Evolutionary conservation across 1,140 invertebrate species (phyloP).

Genomic region (Contarinia nasturtii): DNA sequence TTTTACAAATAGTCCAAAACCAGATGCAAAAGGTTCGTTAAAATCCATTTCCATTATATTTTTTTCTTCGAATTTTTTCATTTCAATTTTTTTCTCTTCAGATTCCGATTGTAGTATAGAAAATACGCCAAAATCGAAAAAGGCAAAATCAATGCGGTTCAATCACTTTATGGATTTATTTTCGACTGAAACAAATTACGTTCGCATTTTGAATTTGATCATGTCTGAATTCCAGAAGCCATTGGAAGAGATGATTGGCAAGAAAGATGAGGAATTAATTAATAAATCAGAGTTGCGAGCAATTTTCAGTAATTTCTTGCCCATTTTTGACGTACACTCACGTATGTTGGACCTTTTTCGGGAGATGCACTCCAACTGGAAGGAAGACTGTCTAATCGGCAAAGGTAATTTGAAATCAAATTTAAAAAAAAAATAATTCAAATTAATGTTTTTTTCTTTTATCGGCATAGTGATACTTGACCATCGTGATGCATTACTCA

Average conservation of each 20-base stretch:
- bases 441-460: conserved; percentile 65
- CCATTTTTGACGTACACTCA: conserved; percentile 59
- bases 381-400: neutral
- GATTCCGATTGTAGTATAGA: conserved; percentile 11
- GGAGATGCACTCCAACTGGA: neutral
- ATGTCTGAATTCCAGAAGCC: conserved; percentile 84
- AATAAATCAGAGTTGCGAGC: conserved; percentile 85
- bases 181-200: conserved; percentile 94
- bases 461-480: conserved; percentile 47
- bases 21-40: neutral
- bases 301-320: conserved; percentile 89
- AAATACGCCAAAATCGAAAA: conserved; percentile 27
- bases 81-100: neutral
- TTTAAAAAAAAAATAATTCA: conserved; percentile 10
- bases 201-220: conserved; percentile 82
- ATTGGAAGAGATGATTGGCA: conserved; percentile 59
- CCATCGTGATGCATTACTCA: conserved; percentile 61
- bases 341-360: neutral
- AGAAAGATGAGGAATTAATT: conserved; percentile 51
- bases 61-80: too few relatives aligned
- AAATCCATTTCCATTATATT: neutral
- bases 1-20: conserved; percentile 51
- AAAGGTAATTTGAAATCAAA: too few relatives aligned
- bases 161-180: conserved; percentile 80
- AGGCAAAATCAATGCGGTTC: conserved; percentile 43